Base-by-base conservation (phyloP, 2,113 vertebrate species). In the Holacanthus passer region DNA sequence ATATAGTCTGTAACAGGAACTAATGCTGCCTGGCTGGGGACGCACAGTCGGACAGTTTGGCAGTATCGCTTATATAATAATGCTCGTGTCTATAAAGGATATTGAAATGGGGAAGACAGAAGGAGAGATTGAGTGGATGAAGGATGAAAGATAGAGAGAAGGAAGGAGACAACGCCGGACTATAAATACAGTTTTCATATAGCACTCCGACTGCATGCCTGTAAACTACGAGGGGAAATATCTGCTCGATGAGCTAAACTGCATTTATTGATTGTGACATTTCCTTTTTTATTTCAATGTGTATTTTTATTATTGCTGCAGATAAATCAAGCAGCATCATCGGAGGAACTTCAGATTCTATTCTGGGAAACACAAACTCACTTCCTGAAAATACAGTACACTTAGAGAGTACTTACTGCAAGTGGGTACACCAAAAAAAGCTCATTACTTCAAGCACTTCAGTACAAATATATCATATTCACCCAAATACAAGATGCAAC, bases 1-100 rank as follows among this genome's bases (percentile, higher is more conserved):
- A 93, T 87, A 84, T 84, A 89, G 82, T 71, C 83, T 70, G 68
- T 50, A 76, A 67, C 71, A 80, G 68, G 64, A 87, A 82, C n/a
- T 63, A 59, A 53, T 20, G 37, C 66, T 7, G 39, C 1, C 76
- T 19, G 27, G 58, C 72, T 41, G 39, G 59, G 77, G 82, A 87
- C 67, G 35, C 20, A 8, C 64, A 58, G 73, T 19, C 71, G 83
- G 71, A 22, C 83, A 35, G 69, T 77, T 76, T 66, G 67, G 70
- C 81, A 80, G 71, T 5, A 66, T 29, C 64, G 71, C 77, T 81
- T 60, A 43, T 69, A 47, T 41, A 83, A 81, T 69, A 62, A 78
- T 6, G 3, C 32, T 72, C 24, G 14, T 52, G 73, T 62, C 79
- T 83, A 86, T 78, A 76, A 73, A 72, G 24, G 20, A 16, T 64